A percentile compares a stretch with the other conserved stretches of the same genome.
Conservation (phyloP, 2,797 vertebrate species). For the Chaetophractus vellerosus region DNA sequence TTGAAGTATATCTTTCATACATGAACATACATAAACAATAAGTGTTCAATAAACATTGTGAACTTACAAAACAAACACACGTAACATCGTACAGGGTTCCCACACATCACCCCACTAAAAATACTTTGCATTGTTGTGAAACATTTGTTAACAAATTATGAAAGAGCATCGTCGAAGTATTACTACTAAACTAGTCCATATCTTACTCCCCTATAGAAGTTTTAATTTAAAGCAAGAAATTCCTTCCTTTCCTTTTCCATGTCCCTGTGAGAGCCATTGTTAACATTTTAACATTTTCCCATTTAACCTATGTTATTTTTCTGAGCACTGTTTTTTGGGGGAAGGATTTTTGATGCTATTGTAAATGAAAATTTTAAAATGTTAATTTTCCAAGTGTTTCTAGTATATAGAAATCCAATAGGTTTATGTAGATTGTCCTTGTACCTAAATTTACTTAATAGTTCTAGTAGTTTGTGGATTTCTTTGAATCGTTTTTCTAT, state of each 20-base stretch:
- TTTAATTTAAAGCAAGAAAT: constrained; percentile 40
- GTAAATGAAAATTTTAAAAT: neutral
- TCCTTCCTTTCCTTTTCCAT: neutral
- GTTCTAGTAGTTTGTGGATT: constrained; percentile 18
- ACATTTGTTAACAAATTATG: no score
- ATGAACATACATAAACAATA: no score
- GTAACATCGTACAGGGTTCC: no score
- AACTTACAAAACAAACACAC: no score
- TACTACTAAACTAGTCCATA: no score
- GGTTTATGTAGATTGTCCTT: constrained; percentile 28
- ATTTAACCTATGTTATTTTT: neutral
- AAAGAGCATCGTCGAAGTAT: no score
- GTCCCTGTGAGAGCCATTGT: neutral
- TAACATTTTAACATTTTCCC: neutral
- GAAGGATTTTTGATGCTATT: neutral
- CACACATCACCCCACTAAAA: no score
- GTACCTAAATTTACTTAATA: constrained; percentile 26
- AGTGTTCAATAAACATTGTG: no score
- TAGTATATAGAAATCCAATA: constrained; percentile 24
- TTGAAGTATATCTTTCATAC: no score
- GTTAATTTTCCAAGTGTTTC: constrained; percentile 58
- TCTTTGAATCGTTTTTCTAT: constrained; percentile 22
- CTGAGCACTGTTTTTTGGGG: neutral
- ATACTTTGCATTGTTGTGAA: no score
- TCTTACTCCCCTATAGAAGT: neutral